A percentile compares a stretch with the other conserved stretches of the same genome.
These are phyloP conservation scores for Megaleporinus macrocephalus DNA, from an alignment of 2,113 vertebrate genomes.

Conservation along the genomic window DNA sequence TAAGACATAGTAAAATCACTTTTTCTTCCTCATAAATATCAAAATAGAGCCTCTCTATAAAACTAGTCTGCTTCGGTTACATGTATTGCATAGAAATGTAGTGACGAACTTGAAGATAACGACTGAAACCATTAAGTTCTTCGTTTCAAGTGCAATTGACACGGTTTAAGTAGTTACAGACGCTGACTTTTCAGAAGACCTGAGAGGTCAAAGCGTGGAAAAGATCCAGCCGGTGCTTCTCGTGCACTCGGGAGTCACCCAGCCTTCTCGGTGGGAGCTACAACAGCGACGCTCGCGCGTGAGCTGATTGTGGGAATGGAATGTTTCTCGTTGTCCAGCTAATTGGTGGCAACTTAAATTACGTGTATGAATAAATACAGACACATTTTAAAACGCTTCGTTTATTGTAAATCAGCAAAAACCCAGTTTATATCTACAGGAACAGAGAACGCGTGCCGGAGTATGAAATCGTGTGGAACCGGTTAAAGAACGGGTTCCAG, in stretches of 20 bases:
- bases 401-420: background rate
- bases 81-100: constrained; percentile 94
- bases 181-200: constrained; percentile 38
- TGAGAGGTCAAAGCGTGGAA: constrained; percentile 33
- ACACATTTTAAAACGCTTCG: background rate
- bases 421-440: background rate
- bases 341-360: background rate
- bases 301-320: constrained; percentile 31
- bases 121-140: constrained; percentile 45
- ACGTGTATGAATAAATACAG: constrained; percentile 16
- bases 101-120: constrained; percentile 80
- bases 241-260: background rate
- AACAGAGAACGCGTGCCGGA: background rate
- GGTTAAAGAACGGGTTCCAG: background rate
- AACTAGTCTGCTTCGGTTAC: constrained; percentile 79
- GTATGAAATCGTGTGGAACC: background rate
- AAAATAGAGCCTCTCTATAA: constrained; percentile 88
- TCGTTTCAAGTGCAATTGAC: constrained; percentile 64
- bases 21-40: constrained; percentile 86
- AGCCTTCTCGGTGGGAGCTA: background rate
- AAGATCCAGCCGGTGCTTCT: constrained; percentile 12
- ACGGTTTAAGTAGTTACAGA: constrained; percentile 55
- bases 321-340: constrained; percentile 41
- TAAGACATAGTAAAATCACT: constrained; percentile 85
- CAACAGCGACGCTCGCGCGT: background rate